phyloP scores from a whole-genome alignment of 2,797 vertebrate species.

The Bothrops alternatus region DNA sequence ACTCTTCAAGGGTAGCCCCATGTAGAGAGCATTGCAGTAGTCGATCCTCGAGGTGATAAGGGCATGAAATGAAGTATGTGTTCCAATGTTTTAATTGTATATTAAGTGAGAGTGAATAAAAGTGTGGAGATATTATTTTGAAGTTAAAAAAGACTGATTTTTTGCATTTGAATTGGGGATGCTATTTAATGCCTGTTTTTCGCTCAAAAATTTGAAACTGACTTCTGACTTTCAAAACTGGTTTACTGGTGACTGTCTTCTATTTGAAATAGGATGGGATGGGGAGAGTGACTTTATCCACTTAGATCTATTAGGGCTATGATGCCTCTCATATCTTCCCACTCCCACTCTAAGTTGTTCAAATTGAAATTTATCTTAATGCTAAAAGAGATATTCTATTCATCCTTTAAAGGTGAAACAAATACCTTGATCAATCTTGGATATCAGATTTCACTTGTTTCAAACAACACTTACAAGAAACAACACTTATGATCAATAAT shows the following conservation, averaged over 20 bases:
- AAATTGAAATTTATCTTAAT: background rate
- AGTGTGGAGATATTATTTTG: background rate
- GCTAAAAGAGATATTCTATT: background rate
- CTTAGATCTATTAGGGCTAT: background rate
- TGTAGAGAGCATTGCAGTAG: too few relatives aligned
- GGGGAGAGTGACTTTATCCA: background rate
- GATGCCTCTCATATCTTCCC: background rate
- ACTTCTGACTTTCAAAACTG: background rate
- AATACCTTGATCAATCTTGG: background rate
- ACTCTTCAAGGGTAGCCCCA: too few relatives aligned
- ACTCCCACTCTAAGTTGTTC: background rate
- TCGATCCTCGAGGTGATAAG: too few relatives aligned
- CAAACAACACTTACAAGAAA: background rate
- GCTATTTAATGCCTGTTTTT: background rate
- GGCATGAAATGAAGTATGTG: background rate
- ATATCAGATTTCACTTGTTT: background rate
- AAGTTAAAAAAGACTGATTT: background rate
- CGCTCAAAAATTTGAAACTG: background rate
- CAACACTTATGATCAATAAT: background rate
- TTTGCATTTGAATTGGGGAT: background rate
- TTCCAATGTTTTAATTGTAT: background rate
- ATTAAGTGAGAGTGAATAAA: background rate
- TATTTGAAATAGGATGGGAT: background rate
- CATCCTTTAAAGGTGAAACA: background rate
- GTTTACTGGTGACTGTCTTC: background rate